Conservation (phyloP, 2,113 vertebrate species). For the Calonectris borealis region DNA sequence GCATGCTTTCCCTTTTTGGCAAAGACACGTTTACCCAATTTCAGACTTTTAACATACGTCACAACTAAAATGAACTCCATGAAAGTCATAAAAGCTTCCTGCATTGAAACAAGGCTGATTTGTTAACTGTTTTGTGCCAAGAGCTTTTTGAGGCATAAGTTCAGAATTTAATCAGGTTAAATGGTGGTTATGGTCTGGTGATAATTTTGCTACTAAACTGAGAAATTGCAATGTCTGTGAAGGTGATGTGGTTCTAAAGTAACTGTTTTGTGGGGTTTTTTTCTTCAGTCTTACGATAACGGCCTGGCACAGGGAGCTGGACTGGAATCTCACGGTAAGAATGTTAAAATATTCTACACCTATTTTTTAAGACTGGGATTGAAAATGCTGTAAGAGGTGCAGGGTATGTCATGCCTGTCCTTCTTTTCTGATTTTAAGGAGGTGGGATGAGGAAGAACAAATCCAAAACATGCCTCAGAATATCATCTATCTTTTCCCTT, state of each 20-base stretch:
- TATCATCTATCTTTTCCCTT: neutral
- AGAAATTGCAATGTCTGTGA: neutral
- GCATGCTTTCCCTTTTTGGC: neutral
- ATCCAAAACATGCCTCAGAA: neutral
- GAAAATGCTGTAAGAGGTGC: neutral
- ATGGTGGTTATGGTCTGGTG: neutral
- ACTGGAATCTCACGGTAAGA: constrained; percentile 96
- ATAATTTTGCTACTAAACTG: neutral
- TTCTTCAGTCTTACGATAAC: constrained; percentile 90
- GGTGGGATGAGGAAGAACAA: neutral
- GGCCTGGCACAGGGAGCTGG: constrained; percentile 94
- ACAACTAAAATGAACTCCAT: neutral
- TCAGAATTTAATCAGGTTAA: neutral
- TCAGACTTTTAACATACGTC: fast-evolving
- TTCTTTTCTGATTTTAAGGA: neutral
- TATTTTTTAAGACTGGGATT: neutral
- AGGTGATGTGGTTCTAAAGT: neutral
- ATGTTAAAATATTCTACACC: neutral
- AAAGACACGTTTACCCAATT: neutral
- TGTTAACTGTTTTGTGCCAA: neutral
- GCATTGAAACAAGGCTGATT: neutral
- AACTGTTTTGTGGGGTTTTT: constrained; percentile 4
- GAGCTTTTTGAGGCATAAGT: neutral
- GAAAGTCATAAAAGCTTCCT: neutral
- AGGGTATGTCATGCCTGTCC: neutral